Conservation (phyloP, 1,140 invertebrate species). For the Bombyx mandarina region DNA sequence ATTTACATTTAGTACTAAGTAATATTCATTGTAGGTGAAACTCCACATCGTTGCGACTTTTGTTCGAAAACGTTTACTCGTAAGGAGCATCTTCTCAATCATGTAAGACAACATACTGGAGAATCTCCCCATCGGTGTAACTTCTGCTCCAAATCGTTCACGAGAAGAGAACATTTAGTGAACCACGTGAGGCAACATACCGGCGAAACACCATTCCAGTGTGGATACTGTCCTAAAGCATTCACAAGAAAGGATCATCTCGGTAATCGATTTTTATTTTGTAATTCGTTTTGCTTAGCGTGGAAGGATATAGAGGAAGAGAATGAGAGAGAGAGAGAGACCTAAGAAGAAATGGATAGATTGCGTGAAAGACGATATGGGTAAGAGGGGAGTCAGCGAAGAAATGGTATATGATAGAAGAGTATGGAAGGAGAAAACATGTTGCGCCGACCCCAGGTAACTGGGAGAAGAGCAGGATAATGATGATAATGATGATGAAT, state of each 20-base stretch:
- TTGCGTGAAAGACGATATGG: too few species aligned
- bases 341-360: too few species aligned
- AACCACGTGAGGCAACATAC: constrained; percentile 87
- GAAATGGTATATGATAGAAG: too few species aligned
- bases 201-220: constrained; percentile 88
- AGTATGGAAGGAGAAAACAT: too few species aligned
- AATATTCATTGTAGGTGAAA: constrained; percentile 74
- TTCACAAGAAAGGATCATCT: constrained; percentile 89
- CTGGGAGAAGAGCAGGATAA: too few species aligned
- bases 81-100: constrained; percentile 86
- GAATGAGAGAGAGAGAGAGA: too few species aligned
- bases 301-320: too few species aligned
- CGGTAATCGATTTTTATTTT: constrained; percentile 49
- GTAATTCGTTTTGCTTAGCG: too few species aligned
- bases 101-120: constrained; percentile 86
- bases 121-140: constrained; percentile 87
- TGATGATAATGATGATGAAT: too few species aligned
- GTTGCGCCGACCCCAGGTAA: too few species aligned
- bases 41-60: constrained; percentile 87
- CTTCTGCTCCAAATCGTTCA: constrained; percentile 88
- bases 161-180: constrained; percentile 85
- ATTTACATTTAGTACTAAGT: too few species aligned
- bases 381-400: too few species aligned
- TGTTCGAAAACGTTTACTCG: constrained; percentile 88
- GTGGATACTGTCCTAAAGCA: constrained; percentile 87